Percentiles rank a stretch among this genome's conserved stretches.
Conservation (phyloP, 2,888 invertebrate genomes). For the Drosophila meridionalis region DNA sequence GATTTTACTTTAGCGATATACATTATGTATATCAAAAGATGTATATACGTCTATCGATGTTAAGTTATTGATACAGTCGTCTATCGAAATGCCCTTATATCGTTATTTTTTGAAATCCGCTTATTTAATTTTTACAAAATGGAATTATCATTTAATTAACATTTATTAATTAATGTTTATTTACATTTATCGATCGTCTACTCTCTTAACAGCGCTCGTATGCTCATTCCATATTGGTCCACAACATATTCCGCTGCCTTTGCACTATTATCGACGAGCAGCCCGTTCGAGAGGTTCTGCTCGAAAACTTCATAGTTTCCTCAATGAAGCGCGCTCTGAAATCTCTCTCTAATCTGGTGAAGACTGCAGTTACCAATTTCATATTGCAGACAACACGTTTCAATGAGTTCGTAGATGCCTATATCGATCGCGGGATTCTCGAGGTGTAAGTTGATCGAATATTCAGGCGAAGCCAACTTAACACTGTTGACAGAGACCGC, state of each 20-base stretch:
- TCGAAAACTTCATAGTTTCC: conserved; percentile 60
- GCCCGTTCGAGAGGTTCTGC: conserved; percentile 56
- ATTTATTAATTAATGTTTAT: not conserved
- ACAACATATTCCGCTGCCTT: conserved; percentile 80
- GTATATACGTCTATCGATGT: too few species aligned
- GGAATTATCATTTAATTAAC: too few species aligned
- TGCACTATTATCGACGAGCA: conserved; percentile 76
- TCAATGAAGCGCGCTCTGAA: conserved; percentile 78
- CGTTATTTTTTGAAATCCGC: too few species aligned
- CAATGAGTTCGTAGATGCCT: conserved; percentile 69
- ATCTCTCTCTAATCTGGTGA: conserved; percentile 75
- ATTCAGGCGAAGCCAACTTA: not conserved
- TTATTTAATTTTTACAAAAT: too few species aligned
- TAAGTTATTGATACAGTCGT: too few species aligned
- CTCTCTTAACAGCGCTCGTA: conserved; percentile 51
- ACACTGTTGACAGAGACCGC: not conserved
- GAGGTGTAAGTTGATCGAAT: conserved; percentile 68
- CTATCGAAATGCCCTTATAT: too few species aligned
- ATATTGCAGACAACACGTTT: conserved; percentile 81
- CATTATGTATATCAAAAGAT: too few species aligned
- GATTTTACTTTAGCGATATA: too few species aligned
- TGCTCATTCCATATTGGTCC: conserved; percentile 74
- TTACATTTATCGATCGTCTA: not conserved
- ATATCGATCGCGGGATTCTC: conserved; percentile 76
- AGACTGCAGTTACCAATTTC: conserved; percentile 82